A percentile compares a stretch with the other conserved stretches of the same genome.
phyloP scores from a whole-genome alignment of 2,888 invertebrate species.

The Fissipunctia ypsillon region DNA sequence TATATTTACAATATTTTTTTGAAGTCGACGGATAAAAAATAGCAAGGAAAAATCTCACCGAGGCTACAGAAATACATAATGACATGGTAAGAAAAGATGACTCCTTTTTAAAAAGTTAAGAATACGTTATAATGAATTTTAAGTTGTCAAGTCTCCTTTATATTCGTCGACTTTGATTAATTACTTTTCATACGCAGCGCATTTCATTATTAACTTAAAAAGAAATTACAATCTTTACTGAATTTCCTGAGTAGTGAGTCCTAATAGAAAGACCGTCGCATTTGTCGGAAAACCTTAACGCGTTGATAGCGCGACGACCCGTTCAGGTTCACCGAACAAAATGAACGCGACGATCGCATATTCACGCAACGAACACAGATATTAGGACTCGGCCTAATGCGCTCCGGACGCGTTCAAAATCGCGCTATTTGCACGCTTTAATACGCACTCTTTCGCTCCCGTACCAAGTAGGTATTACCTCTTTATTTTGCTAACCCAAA shows the following conservation, averaged over 20 bases:
- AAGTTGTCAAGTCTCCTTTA: background rate
- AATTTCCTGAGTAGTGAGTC: background rate
- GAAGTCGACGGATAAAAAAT: slow-evolving; percentile 13
- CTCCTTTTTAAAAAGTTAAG: background rate
- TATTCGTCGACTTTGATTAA: slow-evolving; percentile 12
- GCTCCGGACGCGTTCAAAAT: background rate
- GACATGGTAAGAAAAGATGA: background rate
- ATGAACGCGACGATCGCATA: too few relatives aligned
- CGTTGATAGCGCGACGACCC: background rate
- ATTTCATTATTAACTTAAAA: background rate
- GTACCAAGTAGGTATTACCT: slow-evolving; percentile 9
- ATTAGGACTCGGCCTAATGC: background rate
- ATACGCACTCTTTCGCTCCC: background rate
- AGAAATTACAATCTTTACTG: background rate
- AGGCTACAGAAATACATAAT: background rate
- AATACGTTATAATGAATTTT: background rate
- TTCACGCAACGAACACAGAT: background rate
- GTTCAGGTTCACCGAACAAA: too few relatives aligned
- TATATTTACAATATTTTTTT: slow-evolving; percentile 26
- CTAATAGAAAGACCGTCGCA: background rate
- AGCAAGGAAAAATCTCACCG: background rate
- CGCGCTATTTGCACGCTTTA: background rate
- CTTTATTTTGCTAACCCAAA: background rate
- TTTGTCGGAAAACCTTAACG: too few relatives aligned
- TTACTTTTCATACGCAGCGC: background rate